Percentiles rank a stretch among this genome's conserved stretches.
Evolutionary conservation across 53 echinoderm and acorn worm genomes (phyloP).

Genomic region (Henricia sp.): DNA sequence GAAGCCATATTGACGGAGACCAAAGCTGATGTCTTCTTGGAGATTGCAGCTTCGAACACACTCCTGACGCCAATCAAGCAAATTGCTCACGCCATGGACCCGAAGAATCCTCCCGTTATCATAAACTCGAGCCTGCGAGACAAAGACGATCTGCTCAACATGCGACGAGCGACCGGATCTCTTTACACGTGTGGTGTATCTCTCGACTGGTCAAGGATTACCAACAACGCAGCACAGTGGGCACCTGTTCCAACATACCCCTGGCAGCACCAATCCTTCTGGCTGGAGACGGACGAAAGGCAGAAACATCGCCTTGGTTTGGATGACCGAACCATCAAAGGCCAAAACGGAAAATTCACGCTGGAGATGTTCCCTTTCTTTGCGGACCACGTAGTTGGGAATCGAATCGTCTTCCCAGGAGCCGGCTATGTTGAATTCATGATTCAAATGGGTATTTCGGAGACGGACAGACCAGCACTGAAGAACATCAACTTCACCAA

Average conservation of each 20-base stretch:
- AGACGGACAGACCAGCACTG: conserved; percentile 62
- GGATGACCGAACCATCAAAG: conserved; percentile 89
- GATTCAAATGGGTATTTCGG: conserved; percentile 69
- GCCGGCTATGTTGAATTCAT: conserved; percentile 83
- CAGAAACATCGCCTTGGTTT: conserved; percentile 81
- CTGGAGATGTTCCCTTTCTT: conserved; percentile 84
- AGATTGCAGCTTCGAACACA: conserved; percentile 89
- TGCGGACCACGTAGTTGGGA: conserved; percentile 74
- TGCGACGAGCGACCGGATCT: conserved; percentile 70
- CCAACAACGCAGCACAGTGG: conserved; percentile 75
- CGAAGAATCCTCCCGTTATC: conserved; percentile 71
- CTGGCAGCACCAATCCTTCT: conserved; percentile 88
- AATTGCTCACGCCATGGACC: conserved; percentile 79
- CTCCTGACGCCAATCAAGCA: conserved; percentile 85
- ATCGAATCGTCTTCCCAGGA: conserved; percentile 81
- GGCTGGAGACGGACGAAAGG: conserved; percentile 84
- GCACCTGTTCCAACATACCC: conserved; percentile 83
- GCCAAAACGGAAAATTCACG: conserved; percentile 83
- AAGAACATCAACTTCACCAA: conserved; percentile 67
- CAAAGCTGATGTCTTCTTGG: conserved; percentile 82
- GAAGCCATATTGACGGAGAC: conserved; percentile 78
- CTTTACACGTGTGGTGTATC: conserved; percentile 73
- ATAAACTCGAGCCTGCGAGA: conserved; percentile 80
- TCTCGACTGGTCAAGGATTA: conserved; percentile 81
- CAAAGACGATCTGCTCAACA: conserved; percentile 74